Base-by-base conservation (phyloP, 2,113 vertebrate species). In the Cyanistes caeruleus region DNA sequence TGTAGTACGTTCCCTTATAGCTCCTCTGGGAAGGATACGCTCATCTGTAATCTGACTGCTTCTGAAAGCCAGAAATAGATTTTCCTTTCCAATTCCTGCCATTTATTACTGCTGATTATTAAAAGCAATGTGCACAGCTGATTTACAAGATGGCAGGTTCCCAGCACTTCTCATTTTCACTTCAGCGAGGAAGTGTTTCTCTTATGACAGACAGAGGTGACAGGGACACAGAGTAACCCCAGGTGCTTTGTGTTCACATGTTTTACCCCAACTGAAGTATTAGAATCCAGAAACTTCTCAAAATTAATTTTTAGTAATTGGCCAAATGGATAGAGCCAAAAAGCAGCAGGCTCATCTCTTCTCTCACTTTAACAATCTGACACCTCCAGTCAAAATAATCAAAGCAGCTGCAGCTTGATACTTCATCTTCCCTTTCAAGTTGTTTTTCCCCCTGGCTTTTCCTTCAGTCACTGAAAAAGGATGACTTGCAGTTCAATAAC, bases 341-440 rank as follows among this genome's bases (percentile, higher is more conserved):
- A 90, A 84, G 64, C 80, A 87, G 65, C 73, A 41, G 27, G 69
- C 0, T 0, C 74, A 78, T 63, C 49, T 88, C 64, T 55, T 77
- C 60, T 65, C 48, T 90, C 44, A 49, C 28, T 89, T 89, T 72
- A 96, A 68, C 60, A 75, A 43, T 81, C 86, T 96, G 95, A 95
- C 90, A 92, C n/a, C 83, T 75, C 73, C 69, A 96, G 93, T 95
- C 95, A 97, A 92, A 97, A 96, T 84, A 96, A 95, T 90, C 85
- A 88, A 93, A 90, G 68, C 51, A 89, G 56, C n/a, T 72, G 65
- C 52, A 70, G 83, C 48, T 56, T 89, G 72, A 96, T 80, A 64
- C 60, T 72, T 81, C 52, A 28, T 80, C 76, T 92, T 92, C 46
- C 60, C 53, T 93, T 93, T 96, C 68, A 92, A 95, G 90, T 44